These are phyloP conservation scores for Myrmecophaga tridactyla DNA, from an alignment of 2,113 vertebrate genomes.

Conservation along the genomic window DNA sequence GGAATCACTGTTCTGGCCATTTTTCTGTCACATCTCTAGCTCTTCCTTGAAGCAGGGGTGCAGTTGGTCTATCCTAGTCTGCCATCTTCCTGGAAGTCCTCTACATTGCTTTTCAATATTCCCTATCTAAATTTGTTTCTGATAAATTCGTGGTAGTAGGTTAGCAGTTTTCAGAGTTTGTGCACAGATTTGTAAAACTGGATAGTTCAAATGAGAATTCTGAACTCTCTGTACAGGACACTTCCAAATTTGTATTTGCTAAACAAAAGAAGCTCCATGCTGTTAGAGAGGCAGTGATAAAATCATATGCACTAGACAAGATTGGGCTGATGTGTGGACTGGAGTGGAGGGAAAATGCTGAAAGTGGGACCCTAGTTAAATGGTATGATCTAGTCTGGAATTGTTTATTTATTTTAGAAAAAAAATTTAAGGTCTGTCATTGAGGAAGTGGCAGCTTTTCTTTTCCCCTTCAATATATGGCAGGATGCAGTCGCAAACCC, in stretches of 20 bases:
- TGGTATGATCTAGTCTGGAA: background rate
- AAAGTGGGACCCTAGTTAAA: background rate
- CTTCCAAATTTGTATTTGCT: constrained; percentile 1
- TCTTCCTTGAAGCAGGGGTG: no score
- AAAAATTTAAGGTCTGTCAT: background rate
- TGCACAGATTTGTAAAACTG: background rate
- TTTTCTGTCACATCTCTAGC: no score
- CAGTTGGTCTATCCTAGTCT: no score
- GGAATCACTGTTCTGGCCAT: no score
- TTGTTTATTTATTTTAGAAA: background rate
- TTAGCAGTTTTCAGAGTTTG: constrained; percentile 7
- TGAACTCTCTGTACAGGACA: background rate
- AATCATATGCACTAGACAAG: background rate
- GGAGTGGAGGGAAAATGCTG: background rate
- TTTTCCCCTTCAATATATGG: background rate
- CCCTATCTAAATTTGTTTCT: no score
- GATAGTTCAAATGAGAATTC: background rate
- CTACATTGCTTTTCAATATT: no score
- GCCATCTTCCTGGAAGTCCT: no score
- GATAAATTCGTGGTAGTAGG: background rate
- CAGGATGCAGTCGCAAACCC: background rate
- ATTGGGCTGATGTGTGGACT: background rate
- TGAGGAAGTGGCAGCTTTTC: background rate
- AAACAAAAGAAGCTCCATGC: background rate
- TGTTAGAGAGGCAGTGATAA: background rate